Evolutionary conservation across 2,113 vertebrate genomes (phyloP), one percentile per base, ranked within the genome.

Genomic region (Oreochromis niloticus): DNA sequence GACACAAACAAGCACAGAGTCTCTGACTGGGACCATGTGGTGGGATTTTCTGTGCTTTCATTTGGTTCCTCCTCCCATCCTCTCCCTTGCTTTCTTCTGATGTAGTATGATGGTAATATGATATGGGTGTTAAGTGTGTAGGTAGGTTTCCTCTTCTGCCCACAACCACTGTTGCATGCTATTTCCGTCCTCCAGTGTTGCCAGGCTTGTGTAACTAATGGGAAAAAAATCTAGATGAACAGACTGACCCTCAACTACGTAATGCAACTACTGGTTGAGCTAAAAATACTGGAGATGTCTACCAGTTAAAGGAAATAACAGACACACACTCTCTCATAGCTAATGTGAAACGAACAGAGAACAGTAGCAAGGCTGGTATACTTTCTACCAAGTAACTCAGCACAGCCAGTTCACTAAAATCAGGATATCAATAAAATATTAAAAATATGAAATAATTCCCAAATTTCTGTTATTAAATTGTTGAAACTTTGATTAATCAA

Each of bases 71-170:
- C 2, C 3, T 46, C 68, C 1, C 50, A 84, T 63, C 48, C n/a
- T 61, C 30, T 43, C 19, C 14, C n/a, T 50, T 17, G 12, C 34
- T 71, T 3, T 82, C 61, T 75, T 84, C 86, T 78, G 63, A 63
- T 85, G 81, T 52, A 81, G 87, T 9, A 24, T 30, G 39, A 56
- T 39, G 79, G 48, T 86, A 81, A 91, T 84, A 83, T 89, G 46
- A 94, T 86, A 81, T 17, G 6, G 54, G 27, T 63, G 16, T 56
- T 80, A 46, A 90, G 81, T 84, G 87, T 86, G 90, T 87, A 81
- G 86, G 85, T 85, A 81, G 86, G 87, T 89, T 92, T 88, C 57
- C 88, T 88, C 83, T 81, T 52, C 85, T 80, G 83, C 92, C 91
- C 86, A 92, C 83, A 24, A n/a, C 78, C 17, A 48, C 52, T 46